These are phyloP conservation scores for Thunnus albacares DNA, from an alignment of 2,797 vertebrate species.

Conservation along the genomic window DNA sequence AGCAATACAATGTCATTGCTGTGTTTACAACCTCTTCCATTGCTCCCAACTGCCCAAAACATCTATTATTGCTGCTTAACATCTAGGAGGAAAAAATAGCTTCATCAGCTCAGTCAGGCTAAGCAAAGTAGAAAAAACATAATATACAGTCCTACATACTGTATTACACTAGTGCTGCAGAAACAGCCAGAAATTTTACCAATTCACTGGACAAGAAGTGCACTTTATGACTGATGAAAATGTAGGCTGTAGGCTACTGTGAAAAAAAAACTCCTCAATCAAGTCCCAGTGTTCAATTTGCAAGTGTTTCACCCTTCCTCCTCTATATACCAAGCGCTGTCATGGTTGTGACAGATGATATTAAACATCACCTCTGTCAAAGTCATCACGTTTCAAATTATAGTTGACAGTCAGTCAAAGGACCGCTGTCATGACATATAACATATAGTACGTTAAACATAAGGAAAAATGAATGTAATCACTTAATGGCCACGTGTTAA, in stretches of 20 bases:
- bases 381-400: slow-evolving; percentile 19
- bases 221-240: slow-evolving; percentile 4
- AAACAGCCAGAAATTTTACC: slow-evolving; percentile 13
- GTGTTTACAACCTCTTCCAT: no score
- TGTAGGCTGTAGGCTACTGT: neutral
- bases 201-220: neutral
- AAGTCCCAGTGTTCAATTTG: slow-evolving; percentile 15
- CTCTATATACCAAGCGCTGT: slow-evolving; percentile 17
- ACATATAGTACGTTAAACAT: neutral
- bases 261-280: neutral
- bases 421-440: slow-evolving; percentile 1
- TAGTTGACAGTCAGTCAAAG: slow-evolving; percentile 17
- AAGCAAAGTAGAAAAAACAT: slow-evolving; percentile 9
- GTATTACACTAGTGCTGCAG: slow-evolving; percentile 13
- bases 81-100: neutral
- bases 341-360: slow-evolving; percentile 39
- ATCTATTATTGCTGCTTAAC: neutral
- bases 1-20: no score
- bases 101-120: slow-evolving; percentile 22
- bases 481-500: neutral
- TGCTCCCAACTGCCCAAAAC: neutral
- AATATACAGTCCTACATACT: neutral
- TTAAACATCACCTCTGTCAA: slow-evolving; percentile 39
- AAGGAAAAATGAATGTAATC: neutral
- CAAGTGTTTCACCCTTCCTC: slow-evolving; percentile 23